Conservation (phyloP, 2,797 vertebrate species). For the Bradypodion ventrale region DNA sequence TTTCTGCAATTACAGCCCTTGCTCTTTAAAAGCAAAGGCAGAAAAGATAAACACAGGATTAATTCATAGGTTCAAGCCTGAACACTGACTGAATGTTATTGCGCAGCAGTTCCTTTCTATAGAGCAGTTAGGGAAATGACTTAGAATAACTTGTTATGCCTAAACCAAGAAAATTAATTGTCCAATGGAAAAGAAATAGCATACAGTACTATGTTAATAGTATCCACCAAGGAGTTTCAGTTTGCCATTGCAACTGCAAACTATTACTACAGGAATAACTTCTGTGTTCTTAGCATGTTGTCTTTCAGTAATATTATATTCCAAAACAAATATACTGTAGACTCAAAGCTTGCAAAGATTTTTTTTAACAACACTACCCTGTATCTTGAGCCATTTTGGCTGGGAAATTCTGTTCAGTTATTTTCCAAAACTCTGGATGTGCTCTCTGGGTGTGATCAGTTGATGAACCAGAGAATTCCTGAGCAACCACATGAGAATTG, state of each 20-base stretch:
- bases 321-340: too few species aligned
- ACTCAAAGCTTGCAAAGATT: too few species aligned
- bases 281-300: neutral
- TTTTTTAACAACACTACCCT: too few species aligned
- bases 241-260: neutral
- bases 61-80: accelerated
- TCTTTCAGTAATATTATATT: neutral
- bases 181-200: constrained; percentile 6
- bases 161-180: constrained; percentile 13
- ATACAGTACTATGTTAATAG: neutral
- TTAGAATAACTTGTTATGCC: constrained; percentile 25
- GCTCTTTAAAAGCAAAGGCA: constrained; percentile 28
- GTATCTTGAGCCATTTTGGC: too few species aligned
- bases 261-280: constrained; percentile 8
- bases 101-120: constrained; percentile 13
- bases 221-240: neutral
- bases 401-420: too few species aligned
- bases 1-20: neutral
- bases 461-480: too few species aligned
- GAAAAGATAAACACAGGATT: constrained; percentile 29
- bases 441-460: too few species aligned
- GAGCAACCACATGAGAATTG: neutral
- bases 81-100: constrained; percentile 26
- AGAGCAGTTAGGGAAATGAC: constrained; percentile 23
- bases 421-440: too few species aligned